Percentiles rank a stretch among this genome's conserved stretches.
phyloP scores from a whole-genome alignment of 2,888 invertebrate genomes.

The Agriopis marginaria region DNA sequence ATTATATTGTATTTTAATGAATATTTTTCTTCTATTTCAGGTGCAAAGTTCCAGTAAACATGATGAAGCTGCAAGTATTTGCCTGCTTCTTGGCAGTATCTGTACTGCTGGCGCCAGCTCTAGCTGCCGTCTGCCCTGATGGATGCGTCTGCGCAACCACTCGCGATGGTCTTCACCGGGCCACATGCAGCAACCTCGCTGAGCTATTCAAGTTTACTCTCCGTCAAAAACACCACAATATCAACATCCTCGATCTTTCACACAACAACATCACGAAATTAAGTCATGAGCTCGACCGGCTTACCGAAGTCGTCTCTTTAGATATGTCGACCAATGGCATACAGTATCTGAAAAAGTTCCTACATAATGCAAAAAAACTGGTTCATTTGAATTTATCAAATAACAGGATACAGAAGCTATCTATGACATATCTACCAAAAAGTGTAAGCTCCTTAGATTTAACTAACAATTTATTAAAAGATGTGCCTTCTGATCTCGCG shows the following conservation, averaged over 20 bases:
- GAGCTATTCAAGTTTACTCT: constrained; percentile 90
- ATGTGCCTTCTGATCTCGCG: constrained; percentile 87
- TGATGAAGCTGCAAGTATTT: constrained; percentile 64
- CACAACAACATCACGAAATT: constrained; percentile 87
- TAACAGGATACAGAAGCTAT: constrained; percentile 85
- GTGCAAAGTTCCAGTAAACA: constrained; percentile 68
- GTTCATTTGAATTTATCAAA: constrained; percentile 87
- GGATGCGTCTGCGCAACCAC: constrained; percentile 86
- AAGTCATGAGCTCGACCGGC: constrained; percentile 84
- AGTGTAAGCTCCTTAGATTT: constrained; percentile 88
- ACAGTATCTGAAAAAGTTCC: constrained; percentile 85
- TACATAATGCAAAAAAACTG: constrained; percentile 85
- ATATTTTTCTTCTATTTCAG: constrained; percentile 67
- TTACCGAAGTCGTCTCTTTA: constrained; percentile 87
- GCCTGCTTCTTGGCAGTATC: constrained; percentile 67
- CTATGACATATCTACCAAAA: constrained; percentile 83
- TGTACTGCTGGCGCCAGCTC: constrained; percentile 63
- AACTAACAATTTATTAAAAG: constrained; percentile 86
- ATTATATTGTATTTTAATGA: constrained; percentile 23
- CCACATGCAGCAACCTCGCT: constrained; percentile 89
- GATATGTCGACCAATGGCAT: constrained; percentile 89
- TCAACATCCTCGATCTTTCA: constrained; percentile 88
- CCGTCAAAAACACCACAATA: constrained; percentile 81
- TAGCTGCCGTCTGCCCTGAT: constrained; percentile 81
- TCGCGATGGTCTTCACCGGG: constrained; percentile 89